Evolutionary conservation across 2,888 invertebrate species (phyloP), one percentile per base, ranked within the genome.

Genomic region (Tetropium fuscum): DNA sequence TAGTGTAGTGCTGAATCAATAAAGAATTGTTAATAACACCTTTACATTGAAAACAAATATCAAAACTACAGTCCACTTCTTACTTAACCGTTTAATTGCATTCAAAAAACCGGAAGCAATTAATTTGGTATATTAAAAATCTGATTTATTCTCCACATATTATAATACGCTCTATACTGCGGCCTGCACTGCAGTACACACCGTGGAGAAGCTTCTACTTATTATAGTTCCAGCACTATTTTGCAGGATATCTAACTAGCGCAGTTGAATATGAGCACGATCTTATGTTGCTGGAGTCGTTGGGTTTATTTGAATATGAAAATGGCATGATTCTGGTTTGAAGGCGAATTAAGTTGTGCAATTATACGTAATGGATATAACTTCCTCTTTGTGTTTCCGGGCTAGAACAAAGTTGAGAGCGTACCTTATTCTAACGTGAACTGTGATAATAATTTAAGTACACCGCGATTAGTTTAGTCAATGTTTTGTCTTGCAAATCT

Each of bases 241-340:
- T 22, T 13, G 43, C 13, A 19, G 43, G 8, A 27, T 43, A 43
- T 43, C 43, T 43, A 22, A 4, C 25, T 30, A 30, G 30, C 25
- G 44, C 44, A 44, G 44, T 16, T 44, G 44, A 44, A 30, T 30
- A 44, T 44, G 30, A 44, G 25, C 44, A 15, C 3, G 16, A 27
- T 27, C 44, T 44, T 44, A 44, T 44, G 44, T 44, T 30, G 44
- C 30, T 44, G 11, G 16, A 44, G 44, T 44, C 44, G 25, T 27
- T n/a, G 44, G 30, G 15, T 44, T 16, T 44, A 44, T 44, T 44
- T 44, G 44, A 44, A 44, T 44, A 25, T 44, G 44, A 44, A 44
- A 44, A 27, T 44, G 44, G 25, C 27, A 27, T 44, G 44, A 25
- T 16, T 25, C 20, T 16, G 16, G 25, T 44, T 30, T 11, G 18